These are phyloP conservation scores for Strigamia maritima DNA, from an alignment of 2,888 invertebrate species.

Conservation along the genomic window DNA sequence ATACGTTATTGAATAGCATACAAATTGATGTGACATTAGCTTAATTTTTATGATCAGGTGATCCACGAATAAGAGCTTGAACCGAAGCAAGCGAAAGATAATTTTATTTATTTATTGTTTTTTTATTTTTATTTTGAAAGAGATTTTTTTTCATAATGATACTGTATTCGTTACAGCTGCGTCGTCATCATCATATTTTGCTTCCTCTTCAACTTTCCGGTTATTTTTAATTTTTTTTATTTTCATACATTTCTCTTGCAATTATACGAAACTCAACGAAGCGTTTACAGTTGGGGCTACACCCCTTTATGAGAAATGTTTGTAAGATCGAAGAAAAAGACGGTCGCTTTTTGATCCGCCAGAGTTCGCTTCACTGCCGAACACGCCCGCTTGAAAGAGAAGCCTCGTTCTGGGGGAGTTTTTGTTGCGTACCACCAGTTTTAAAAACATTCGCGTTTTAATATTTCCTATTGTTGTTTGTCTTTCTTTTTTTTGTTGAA, in stretches of 20 bases:
- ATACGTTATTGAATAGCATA: neutral
- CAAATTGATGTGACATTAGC: slow-evolving; percentile 25
- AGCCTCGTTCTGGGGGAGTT: slow-evolving; percentile 1
- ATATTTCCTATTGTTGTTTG: neutral
- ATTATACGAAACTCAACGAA: slow-evolving; percentile 19
- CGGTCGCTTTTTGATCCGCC: slow-evolving; percentile 19
- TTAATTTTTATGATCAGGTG: neutral
- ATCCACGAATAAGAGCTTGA: neutral
- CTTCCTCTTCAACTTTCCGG: neutral
- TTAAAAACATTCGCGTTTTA: slow-evolving; percentile 11
- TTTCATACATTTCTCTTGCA: neutral
- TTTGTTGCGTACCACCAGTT: slow-evolving; percentile 24
- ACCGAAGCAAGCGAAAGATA: too few relatives aligned
- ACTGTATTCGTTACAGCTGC: neutral
- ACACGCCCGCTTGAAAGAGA: slow-evolving; percentile 27
- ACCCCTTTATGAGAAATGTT: slow-evolving; percentile 18
- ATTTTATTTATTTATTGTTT: too few relatives aligned
- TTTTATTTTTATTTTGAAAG: neutral
- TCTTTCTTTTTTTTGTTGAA: neutral
- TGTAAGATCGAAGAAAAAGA: neutral
- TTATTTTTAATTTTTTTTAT: neutral
- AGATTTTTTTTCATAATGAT: neutral
- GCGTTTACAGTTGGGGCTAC: neutral
- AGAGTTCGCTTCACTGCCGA: slow-evolving; percentile 24
- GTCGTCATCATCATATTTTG: neutral